A percentile compares a stretch with the other conserved stretches of the same genome.
Conservation (phyloP, 2,888 invertebrate genomes). For the Tanytarsus gracilentus region DNA sequence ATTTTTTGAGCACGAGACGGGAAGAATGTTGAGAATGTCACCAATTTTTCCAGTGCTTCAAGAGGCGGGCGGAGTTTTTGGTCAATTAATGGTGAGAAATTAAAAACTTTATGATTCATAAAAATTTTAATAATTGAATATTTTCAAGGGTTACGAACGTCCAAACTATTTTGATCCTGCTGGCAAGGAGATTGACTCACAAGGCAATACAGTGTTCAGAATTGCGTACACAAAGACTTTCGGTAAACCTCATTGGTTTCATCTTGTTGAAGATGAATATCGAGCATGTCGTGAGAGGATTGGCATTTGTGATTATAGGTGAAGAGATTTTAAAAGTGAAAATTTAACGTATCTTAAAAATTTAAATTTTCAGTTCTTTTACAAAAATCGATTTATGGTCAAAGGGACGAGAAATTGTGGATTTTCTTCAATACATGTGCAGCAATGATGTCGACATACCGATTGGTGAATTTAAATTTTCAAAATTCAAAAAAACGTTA, state of each 20-base stretch:
- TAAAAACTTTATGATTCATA: too few species aligned
- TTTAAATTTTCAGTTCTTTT: neutral
- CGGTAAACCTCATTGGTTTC: slow-evolving; percentile 90
- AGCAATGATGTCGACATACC: slow-evolving; percentile 95
- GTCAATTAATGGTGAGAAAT: slow-evolving; percentile 96
- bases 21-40: slow-evolving; percentile 84
- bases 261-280: slow-evolving; percentile 78
- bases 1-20: slow-evolving; percentile 75
- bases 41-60: slow-evolving; percentile 87
- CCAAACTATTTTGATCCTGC: slow-evolving; percentile 77
- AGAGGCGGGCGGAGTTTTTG: slow-evolving; percentile 89
- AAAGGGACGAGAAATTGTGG: slow-evolving; percentile 77
- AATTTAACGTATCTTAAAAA: too few species aligned
- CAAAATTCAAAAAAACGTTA: too few species aligned
- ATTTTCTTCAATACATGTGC: slow-evolving; percentile 83
- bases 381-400: slow-evolving; percentile 48
- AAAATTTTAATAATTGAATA: too few species aligned
- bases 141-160: slow-evolving; percentile 94
- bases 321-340: too few species aligned
- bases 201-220: slow-evolving; percentile 43
- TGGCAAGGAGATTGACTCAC: slow-evolving; percentile 35
- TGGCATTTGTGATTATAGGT: slow-evolving; percentile 92
- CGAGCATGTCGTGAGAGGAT: slow-evolving; percentile 87
- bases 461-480: too few species aligned
- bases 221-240: slow-evolving; percentile 76